A percentile compares a stretch with the other conserved stretches of the same genome.
phyloP scores from a whole-genome alignment of 2,113 vertebrate species.

The Struthidea cinerea region DNA sequence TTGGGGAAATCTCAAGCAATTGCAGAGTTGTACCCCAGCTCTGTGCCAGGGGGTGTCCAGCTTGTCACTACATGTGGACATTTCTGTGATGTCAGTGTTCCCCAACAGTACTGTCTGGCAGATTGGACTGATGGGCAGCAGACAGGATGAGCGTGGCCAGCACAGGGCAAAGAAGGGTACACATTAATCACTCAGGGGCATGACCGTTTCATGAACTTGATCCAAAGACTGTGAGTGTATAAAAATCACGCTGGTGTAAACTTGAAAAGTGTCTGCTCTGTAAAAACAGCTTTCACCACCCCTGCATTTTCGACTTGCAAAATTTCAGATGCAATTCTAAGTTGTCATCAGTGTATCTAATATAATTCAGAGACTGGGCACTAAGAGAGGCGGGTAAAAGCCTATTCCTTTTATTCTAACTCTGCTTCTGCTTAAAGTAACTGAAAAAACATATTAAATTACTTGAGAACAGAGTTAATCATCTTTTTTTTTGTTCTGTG shows the following conservation, averaged over 20 bases:
- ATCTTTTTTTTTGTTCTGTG: neutral
- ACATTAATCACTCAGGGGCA: neutral
- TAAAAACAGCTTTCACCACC: neutral
- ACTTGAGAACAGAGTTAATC: neutral
- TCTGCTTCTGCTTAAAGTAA: neutral
- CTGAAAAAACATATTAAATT: neutral
- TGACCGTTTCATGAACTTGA: neutral
- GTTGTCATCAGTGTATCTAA: neutral
- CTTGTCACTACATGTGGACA: neutral
- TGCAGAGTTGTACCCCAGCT: neutral
- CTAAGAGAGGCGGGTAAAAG: neutral
- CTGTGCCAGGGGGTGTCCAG: accelerated
- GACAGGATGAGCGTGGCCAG: neutral
- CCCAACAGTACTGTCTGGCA: accelerated
- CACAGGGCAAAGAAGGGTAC: neutral
- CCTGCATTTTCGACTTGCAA: neutral
- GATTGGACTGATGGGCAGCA: neutral
- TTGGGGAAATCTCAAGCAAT: neutral
- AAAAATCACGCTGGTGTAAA: neutral
- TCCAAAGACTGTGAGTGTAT: neutral
- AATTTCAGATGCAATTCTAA: neutral
- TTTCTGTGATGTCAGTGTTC: neutral
- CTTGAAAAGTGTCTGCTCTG: neutral
- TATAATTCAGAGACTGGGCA: neutral
- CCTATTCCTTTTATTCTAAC: neutral